Evolutionary conservation across 2,797 vertebrate species (phyloP), one percentile per base, ranked within the genome.

Genomic region (Geotrypetes seraphini): DNA sequence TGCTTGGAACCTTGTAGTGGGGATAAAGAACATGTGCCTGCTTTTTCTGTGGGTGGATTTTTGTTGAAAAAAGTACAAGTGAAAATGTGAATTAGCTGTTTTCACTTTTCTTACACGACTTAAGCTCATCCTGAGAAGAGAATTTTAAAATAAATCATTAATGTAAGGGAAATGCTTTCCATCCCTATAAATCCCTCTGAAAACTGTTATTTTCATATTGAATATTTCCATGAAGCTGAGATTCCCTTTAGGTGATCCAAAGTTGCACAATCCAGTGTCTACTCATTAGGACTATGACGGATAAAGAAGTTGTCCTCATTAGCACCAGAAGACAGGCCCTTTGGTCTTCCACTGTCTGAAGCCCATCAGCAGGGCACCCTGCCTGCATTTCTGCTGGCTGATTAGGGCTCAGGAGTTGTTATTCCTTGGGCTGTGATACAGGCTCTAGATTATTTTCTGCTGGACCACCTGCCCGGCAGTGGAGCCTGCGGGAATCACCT

Each of bases 301-400:
- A 8, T 11, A 15, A 5, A 7, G 12, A 19, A 6, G 8, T 21
- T 21, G 13, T 13, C 10, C 9, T 19, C 10, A 11, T 28, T 14
- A 15, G 16, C 7, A 4, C 18, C 12, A 7, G 3, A 28, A 2
- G 5, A 3, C 1, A 10, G 2, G 28, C 28, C n/a, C 19, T 14
- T 75, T 78, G 39, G 82, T 86, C 2, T 77, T 85, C 35, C 89
- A 84, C 52, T 91, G 94, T 30, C 79, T 79, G 1, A 87, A 80
- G 6, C 86, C 75, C 57, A 89, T 92, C 46, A 85, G 69, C 33
- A 88, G 71, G 71, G 87, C 26, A 79, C 71, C 73, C 90, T 94
- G 11, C 71, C 63, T 27, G 75, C 43, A 63, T 83, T n/a, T n/a
- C n/a, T n/a, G n/a, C n/a, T n/a, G n/a, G n/a, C 85, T 27, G 63